A percentile compares a stretch with the other conserved stretches of the same genome.
These are phyloP conservation scores for Platycheirus albimanus DNA, from an alignment of 2,888 invertebrate genomes.

Conservation along the genomic window DNA sequence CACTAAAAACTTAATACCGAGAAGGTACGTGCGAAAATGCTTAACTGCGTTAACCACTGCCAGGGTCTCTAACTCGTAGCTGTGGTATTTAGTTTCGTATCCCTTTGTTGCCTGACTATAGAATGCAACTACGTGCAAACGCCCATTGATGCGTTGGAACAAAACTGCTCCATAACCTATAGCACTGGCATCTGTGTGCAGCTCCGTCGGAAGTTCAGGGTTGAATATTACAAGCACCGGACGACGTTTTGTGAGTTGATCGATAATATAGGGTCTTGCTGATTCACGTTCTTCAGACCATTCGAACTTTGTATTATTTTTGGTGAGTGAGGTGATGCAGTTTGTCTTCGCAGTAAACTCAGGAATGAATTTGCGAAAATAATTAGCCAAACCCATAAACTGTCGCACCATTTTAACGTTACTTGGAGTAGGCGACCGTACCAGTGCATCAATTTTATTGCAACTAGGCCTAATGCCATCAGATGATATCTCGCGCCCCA, in stretches of 20 bases:
- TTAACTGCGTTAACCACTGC: slow-evolving; percentile 23
- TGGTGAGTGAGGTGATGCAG: slow-evolving; percentile 40
- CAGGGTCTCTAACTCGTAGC: slow-evolving; percentile 12
- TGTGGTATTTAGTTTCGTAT: slow-evolving; percentile 32
- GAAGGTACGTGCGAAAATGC: slow-evolving; percentile 19
- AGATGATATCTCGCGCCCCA: slow-evolving; percentile 19
- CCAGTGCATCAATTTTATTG: slow-evolving; percentile 37
- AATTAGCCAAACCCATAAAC: slow-evolving; percentile 47
- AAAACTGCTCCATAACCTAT: slow-evolving; percentile 34
- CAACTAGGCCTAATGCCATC: slow-evolving; percentile 25
- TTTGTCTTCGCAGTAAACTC: slow-evolving; percentile 46
- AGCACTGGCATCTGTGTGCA: slow-evolving; percentile 40
- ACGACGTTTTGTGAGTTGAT: slow-evolving; percentile 18
- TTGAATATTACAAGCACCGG: slow-evolving; percentile 31
- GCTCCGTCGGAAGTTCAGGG: slow-evolving; percentile 23
- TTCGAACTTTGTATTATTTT: slow-evolving; percentile 23
- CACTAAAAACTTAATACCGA: slow-evolving; percentile 29
- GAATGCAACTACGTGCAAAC: slow-evolving; percentile 30
- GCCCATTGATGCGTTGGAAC: slow-evolving; percentile 21
- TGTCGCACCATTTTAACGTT: slow-evolving; percentile 41
- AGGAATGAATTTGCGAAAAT: slow-evolving; percentile 46
- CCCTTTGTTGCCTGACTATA: slow-evolving; percentile 33
- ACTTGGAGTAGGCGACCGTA: slow-evolving; percentile 25
- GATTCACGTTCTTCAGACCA: slow-evolving; percentile 37
- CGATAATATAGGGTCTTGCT: slow-evolving; percentile 18